Evolutionary conservation across 37 sponge, comb jelly and placozoan genomes (phyloP).

Genomic region (Aphrocallistes beatrix): DNA sequence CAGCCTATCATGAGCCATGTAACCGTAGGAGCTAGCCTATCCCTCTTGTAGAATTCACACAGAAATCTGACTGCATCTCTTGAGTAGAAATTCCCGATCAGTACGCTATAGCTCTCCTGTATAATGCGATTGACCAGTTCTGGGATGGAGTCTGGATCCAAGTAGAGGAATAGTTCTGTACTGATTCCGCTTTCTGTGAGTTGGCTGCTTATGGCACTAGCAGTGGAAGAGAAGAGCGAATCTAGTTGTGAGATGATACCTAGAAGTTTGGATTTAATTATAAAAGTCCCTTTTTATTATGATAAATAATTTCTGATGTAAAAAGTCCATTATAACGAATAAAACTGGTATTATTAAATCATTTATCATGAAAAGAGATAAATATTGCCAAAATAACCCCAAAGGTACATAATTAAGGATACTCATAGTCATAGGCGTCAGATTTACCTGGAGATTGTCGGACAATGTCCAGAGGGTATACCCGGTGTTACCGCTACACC

Average conservation of each 20-base stretch:
- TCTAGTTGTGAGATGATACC: background rate
- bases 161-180: conserved; percentile 6
- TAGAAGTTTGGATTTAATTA: too few relatives aligned
- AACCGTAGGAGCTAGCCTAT: background rate
- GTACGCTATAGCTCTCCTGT: background rate
- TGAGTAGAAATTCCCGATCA: background rate
- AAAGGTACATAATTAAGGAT: too few relatives aligned
- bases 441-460: too few relatives aligned
- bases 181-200: background rate
- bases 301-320: too few relatives aligned
- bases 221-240: background rate
- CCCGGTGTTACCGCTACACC: too few relatives aligned
- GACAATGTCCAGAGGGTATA: too few relatives aligned
- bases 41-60: conserved; percentile 4
- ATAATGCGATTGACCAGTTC: background rate
- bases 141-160: background rate
- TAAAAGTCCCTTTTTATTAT: too few relatives aligned
- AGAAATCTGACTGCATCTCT: background rate
- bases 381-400: too few relatives aligned
- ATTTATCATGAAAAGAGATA: too few relatives aligned
- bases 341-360: too few relatives aligned
- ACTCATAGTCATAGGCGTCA: too few relatives aligned
- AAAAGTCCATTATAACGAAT: too few relatives aligned
- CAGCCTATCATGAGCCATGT: background rate
- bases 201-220: background rate